phyloP scores from a whole-genome alignment of 2,888 invertebrate genomes.

The Molanna angustata region DNA sequence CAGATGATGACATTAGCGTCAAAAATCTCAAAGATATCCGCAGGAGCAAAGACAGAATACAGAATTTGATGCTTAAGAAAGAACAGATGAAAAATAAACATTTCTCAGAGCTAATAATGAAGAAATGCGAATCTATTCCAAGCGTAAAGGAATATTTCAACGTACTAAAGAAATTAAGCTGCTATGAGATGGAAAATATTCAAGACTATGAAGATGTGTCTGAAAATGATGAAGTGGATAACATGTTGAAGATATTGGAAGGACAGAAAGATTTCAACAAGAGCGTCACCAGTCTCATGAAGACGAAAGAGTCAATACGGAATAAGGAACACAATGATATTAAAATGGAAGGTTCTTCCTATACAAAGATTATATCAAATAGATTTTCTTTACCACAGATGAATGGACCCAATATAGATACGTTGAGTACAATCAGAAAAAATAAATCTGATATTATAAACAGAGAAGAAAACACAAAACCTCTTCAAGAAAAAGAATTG shows the following conservation, averaged over 20 bases:
- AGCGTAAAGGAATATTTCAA: conserved; percentile 5
- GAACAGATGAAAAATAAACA: neutral
- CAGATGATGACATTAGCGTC: neutral
- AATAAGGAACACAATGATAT: conserved; percentile 4
- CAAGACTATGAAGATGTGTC: conserved; percentile 16
- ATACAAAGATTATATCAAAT: neutral
- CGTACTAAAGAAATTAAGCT: conserved; percentile 4
- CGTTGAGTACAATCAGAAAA: neutral
- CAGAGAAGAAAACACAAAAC: neutral
- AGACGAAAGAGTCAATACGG: conserved; percentile 18
- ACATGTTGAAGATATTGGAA: conserved; percentile 20
- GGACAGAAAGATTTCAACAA: conserved; percentile 22
- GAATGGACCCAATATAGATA: neutral
- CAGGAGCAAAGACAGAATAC: neutral
- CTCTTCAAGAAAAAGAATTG: too few relatives aligned
- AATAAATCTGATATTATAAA: neutral
- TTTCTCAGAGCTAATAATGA: conserved; percentile 2
- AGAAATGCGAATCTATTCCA: neutral
- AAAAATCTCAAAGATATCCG: neutral
- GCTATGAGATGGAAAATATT: conserved; percentile 4
- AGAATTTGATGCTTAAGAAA: neutral
- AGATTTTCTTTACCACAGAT: neutral
- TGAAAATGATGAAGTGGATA: conserved; percentile 16
- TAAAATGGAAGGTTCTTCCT: neutral
- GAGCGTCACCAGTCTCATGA: conserved; percentile 20